phyloP scores from a whole-genome alignment of 2,888 invertebrate species.

The Eilema sororculum region DNA sequence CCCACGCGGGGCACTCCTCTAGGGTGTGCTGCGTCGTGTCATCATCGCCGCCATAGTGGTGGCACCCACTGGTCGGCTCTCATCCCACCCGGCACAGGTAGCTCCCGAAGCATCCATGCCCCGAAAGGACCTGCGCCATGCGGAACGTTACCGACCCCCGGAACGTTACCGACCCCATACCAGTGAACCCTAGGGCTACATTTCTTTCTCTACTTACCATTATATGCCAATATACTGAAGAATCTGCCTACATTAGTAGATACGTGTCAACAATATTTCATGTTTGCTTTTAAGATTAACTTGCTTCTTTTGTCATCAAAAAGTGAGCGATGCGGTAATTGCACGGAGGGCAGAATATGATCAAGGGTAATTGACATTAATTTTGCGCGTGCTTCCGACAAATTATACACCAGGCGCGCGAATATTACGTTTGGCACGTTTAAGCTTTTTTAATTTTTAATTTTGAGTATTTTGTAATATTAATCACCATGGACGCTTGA shows the following conservation, averaged over 20 bases:
- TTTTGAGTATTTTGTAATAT: neutral
- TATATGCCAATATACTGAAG: neutral
- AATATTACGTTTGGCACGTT: constrained; percentile 9
- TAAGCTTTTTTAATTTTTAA: no score
- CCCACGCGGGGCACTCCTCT: no score
- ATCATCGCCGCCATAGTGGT: no score
- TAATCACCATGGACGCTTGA: neutral
- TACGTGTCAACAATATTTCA: neutral
- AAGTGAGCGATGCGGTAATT: constrained; percentile 16
- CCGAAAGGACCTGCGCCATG: no score
- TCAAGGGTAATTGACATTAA: constrained; percentile 13
- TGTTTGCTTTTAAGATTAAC: constrained; percentile 8
- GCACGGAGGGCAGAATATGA: neutral
- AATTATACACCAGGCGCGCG: constrained; percentile 4
- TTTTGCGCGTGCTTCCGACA: neutral
- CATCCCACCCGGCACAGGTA: no score
- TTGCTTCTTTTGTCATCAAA: constrained; percentile 10
- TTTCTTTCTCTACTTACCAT: no score
- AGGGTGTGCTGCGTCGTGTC: no score
- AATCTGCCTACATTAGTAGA: neutral
- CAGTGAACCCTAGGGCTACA: no score
- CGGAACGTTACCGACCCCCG: no score
- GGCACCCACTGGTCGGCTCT: no score
- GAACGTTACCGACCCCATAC: no score
- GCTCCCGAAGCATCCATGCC: no score